Evolutionary conservation across 2,797 vertebrate genomes (phyloP).

Genomic region (Caiman crocodilus): DNA sequence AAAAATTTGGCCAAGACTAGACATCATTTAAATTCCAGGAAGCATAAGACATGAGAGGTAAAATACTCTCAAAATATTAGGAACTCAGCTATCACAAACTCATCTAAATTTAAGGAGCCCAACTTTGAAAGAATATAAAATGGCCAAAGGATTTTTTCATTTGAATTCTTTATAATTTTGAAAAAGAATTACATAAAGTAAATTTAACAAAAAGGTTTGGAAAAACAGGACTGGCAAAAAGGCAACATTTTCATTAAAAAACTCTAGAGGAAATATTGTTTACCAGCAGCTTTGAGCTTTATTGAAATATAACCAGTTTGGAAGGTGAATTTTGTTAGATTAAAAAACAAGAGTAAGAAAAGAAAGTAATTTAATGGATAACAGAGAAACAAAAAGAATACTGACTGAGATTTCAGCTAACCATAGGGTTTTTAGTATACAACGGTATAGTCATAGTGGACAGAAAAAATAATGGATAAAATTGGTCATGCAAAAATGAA

Average conservation of each 20-base stretch:
- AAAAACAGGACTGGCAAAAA: neutral
- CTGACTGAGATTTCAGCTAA: constrained; percentile 22
- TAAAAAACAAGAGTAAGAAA: neutral
- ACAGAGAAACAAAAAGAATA: constrained; percentile 1
- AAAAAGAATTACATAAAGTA: neutral
- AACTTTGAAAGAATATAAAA: neutral
- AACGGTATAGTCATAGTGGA: neutral
- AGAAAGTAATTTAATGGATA: neutral
- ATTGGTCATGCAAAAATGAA: neutral
- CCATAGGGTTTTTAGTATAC: neutral
- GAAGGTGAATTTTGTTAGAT: neutral
- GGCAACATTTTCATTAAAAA: neutral
- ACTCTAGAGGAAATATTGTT: neutral
- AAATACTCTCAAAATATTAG: constrained; percentile 9
- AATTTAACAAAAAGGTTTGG: neutral
- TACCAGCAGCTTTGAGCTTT: constrained; percentile 1
- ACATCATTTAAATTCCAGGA: neutral
- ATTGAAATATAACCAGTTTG: neutral
- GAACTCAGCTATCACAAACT: neutral
- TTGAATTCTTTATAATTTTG: neutral
- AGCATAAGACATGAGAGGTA: neutral
- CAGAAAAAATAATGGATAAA: neutral
- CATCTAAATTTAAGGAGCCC: neutral
- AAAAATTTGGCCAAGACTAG: neutral
- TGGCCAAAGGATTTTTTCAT: neutral